Evolutionary conservation across 2,888 invertebrate genomes (phyloP), one percentile per base, ranked within the genome.

Genomic region (Antheraea yamamai): DNA sequence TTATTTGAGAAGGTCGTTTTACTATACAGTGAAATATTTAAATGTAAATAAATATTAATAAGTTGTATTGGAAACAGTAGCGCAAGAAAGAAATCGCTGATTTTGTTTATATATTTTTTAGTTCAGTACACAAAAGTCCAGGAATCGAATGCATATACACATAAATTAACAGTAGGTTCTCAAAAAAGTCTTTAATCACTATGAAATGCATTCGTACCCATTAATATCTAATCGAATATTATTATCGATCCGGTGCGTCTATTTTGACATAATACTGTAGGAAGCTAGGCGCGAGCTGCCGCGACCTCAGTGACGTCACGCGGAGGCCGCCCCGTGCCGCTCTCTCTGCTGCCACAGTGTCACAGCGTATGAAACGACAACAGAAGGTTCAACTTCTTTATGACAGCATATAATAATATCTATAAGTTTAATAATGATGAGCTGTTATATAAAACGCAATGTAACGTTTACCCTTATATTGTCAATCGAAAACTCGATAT

Each of bases 301-400:
- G 82, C 88, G 91, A 90, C 92, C 91, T 91, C 86, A 81, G 87
- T 91, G 92, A 91, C 91, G 92, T 90, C 91, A 89, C 84, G 76
- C 77, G 81, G 88, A 88, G 89, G 89, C 86, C 85, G 82, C 77
- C 88, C 85, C 84, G 82, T 76, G 79, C 88, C 90, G 88, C 90
- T 90, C 92, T 91, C 91, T 88, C 89, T 81, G 78, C 78, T 79
- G 79, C 76, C 75, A 73, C 74, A 75, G 72, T 72, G 47, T 10
- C 23, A 74, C 75, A 75, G 72, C 55, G 39, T 61, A 26, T 26
- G 26, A n/a, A 47, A 72, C 30, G n/a, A 51, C 20, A 61, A 61
- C 74, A 75, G 74, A 75, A 75, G 74, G 74, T 26, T 70, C n/a
- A 70, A 70, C 70, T 70, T 70, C 39, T 39, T 30, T 66, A 26